Evolutionary conservation across 2,113 vertebrate species (phyloP).

Genomic region (Xiphorhynchus elegans): DNA sequence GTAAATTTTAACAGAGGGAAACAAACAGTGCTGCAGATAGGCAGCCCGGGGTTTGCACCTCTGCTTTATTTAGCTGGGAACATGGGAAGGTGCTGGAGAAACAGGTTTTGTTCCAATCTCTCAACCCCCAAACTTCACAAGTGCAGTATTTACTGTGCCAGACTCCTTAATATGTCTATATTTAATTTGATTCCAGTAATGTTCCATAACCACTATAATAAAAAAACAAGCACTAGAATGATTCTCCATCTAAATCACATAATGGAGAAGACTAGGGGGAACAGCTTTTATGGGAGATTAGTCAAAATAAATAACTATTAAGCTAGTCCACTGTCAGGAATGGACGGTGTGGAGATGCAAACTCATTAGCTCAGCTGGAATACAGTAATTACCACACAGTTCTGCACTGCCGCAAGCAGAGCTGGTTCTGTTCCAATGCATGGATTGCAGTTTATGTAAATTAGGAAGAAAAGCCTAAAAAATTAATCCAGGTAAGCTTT

Average conservation of each 20-base stretch:
- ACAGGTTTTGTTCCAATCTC: conserved; percentile 41
- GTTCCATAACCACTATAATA: conserved; percentile 60
- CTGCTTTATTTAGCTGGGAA: conserved; percentile 66
- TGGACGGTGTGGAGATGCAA: not conserved
- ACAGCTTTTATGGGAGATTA: conserved; percentile 38
- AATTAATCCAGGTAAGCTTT: not conserved
- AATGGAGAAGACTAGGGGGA: conserved; percentile 25
- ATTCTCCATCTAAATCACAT: conserved; percentile 50
- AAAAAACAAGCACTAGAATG: conserved; percentile 48
- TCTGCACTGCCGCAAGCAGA: not conserved
- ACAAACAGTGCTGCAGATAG: conserved; percentile 19
- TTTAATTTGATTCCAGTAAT: conserved; percentile 64
- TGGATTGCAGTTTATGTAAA: conserved; percentile 30
- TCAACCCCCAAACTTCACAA: conserved; percentile 68
- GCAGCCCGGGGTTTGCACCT: not conserved
- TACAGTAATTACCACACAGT: conserved; percentile 1
- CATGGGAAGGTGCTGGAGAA: conserved; percentile 59
- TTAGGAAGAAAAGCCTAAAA: not conserved
- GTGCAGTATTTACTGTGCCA: conserved; percentile 56
- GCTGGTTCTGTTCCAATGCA: not conserved
- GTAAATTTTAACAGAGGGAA: conserved; percentile 28
- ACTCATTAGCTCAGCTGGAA: conserved; percentile 52
- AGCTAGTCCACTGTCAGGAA: conserved; percentile 20
- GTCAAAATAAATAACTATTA: conserved; percentile 61
- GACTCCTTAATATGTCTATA: conserved; percentile 63